Evolutionary conservation across 2,888 invertebrate genomes (phyloP), one percentile per base, ranked within the genome.

Genomic region (Hydrotaea cyrtoneurina): DNA sequence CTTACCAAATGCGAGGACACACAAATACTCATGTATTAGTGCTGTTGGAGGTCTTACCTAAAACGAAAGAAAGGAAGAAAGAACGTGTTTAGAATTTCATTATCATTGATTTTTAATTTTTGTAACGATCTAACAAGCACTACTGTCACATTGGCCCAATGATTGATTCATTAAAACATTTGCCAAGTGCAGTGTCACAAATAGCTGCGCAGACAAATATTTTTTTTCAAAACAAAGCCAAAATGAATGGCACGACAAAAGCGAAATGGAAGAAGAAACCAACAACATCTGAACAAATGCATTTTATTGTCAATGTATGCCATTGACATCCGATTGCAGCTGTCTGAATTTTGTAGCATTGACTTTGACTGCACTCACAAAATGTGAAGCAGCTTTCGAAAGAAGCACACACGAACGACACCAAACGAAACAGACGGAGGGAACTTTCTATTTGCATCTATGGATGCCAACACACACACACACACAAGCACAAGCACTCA

Each of bases 371-470:
- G 50, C 46, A 62, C 59, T 62, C 31, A 26, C 59, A 23, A 75
- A 78, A 83, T 69, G 31, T 78, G 74, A 83, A 83, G 80, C 78
- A 83, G 81, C 57, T 81, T 84, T 78, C 76, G 75, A 10, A 36
- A 13, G 66, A 66, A 36, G 21, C 43, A 36, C 10, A 66, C 19
- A 39, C 66, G 59, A 59, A 59, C n/a, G 59, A 36, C 11, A 26
- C 21, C 43, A 31, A 66, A 17, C 50, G 15, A 55, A 55, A 46
- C 23, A 69, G 69, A 46, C 46, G 19, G 43, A 19, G 46, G 69
- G 81, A 79, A 85, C 85, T 85, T 85, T 85, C 81, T 85, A 82
- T 79, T 85, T 82, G 85, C 78, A 82, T 81, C 73, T 55, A 53
- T 62, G 73, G 73, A 80, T 75, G 78, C 78, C 80, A 80, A 71